Evolutionary conservation across 1,140 invertebrate species (phyloP), one percentile per base, ranked within the genome.

Genomic region (Hyles euphorbiae): DNA sequence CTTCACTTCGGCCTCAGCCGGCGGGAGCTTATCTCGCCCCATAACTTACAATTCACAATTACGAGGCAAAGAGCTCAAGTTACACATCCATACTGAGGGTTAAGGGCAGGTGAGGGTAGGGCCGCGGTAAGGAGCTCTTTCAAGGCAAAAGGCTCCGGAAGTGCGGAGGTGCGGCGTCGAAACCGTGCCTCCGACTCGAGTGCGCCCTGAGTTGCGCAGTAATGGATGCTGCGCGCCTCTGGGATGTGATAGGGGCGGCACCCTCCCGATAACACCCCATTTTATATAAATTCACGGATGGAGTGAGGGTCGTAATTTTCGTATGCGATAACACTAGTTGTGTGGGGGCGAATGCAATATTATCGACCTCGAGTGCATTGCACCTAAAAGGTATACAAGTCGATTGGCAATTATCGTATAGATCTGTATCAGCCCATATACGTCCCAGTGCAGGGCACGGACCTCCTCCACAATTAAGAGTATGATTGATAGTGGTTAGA

Each of bases 1-100:
- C 68, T 95, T 96, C 84, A 96, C 93, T 89, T 96, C 95, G 82
- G 93, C 93, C 66, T 90, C 87, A 22, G 80, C 80, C 34, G 83
- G 81, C 74, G 74, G 82, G 43, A 87, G 82, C 77, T 88, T 89
- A 44, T 90, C 89, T 60, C 89, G 89, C 66, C 87, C 89, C 89
- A 90, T 90, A 56, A 67, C 68, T 67, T 33, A 33, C 32, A 46
- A 61, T 81, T 81, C 81, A 56, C 53, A 53, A 47, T 52, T 34
- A 10, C 10, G 82, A 67, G 65, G 58, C 56, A 70, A 62, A 61
- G 66, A 54, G 60, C 11, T 46, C 11, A 8, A 58, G 11, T 64
- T 65, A 65, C 44, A 53, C 72, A 76, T 77, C 78, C 87, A 87
- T 90, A 54, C 52, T 58, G 50, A 61, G 70, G 76, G 74, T 77